These are phyloP conservation scores for Drosophila erecta DNA, from an alignment of 1,140 invertebrate species.

Conservation along the genomic window DNA sequence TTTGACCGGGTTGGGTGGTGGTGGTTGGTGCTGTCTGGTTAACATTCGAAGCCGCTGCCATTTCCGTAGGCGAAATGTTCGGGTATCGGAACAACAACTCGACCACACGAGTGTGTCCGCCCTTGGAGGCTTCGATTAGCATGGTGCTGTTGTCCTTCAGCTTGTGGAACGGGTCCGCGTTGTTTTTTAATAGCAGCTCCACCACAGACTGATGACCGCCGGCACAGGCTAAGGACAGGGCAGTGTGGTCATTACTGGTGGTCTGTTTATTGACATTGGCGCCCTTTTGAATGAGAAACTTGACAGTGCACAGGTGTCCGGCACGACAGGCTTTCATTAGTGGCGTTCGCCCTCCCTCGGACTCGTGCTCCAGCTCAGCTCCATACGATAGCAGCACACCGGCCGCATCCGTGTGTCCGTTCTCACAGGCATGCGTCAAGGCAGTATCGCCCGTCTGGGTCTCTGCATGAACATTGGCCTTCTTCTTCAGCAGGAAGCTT, in stretches of 20 bases:
- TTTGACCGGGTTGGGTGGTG: slow-evolving; percentile 46
- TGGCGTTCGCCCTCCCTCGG: slow-evolving; percentile 97
- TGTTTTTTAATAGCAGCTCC: slow-evolving; percentile 94
- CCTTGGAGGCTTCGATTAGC: slow-evolving; percentile 99
- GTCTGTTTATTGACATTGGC: slow-evolving; percentile 98
- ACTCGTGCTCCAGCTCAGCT: slow-evolving; percentile 97
- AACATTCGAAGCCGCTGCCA: slow-evolving; percentile 46
- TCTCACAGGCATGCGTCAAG: slow-evolving; percentile 98
- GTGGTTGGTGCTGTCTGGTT: slow-evolving; percentile 45
- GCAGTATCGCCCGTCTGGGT: slow-evolving; percentile 98
- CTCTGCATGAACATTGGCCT: slow-evolving; percentile 96
- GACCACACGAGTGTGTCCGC: slow-evolving; percentile 97
- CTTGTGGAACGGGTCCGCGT: slow-evolving; percentile 97
- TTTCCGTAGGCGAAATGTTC: slow-evolving; percentile 86
- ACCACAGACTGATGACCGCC: slow-evolving; percentile 97
- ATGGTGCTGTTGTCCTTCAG: slow-evolving; percentile 99
- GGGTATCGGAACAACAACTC: slow-evolving; percentile 97
- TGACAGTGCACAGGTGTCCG: slow-evolving; percentile 99
- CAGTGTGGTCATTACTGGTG: slow-evolving; percentile 99
- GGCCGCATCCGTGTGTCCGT: slow-evolving; percentile 97
- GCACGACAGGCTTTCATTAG: slow-evolving; percentile 99
- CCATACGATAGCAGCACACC: slow-evolving; percentile 95
- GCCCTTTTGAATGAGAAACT: slow-evolving; percentile 96
- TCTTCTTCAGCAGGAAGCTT: slow-evolving; percentile 92
- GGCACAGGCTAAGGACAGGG: slow-evolving; percentile 97